Percentiles rank a stretch among this genome's conserved stretches.
Conservation (phyloP, 2,797 vertebrate genomes). For the Lutjanus argentimaculatus region DNA sequence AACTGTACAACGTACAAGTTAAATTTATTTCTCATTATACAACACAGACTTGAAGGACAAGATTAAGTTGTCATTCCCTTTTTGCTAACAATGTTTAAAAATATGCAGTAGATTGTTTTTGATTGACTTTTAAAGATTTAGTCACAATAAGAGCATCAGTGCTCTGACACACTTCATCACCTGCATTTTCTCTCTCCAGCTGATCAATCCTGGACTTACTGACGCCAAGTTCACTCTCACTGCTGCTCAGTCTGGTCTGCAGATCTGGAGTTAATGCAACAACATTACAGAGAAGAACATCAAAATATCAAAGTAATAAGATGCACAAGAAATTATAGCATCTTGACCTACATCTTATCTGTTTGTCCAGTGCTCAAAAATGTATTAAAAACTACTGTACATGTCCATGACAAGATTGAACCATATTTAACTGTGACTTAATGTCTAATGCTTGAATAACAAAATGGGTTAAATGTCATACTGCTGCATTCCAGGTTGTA, state of each 20-base stretch:
- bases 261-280: not conserved
- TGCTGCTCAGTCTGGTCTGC: constrained; percentile 3
- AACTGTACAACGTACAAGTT: too few relatives aligned
- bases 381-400: not conserved
- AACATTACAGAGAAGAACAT: not conserved
- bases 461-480: too few relatives aligned
- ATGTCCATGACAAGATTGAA: not conserved
- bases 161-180: not conserved
- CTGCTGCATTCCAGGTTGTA: too few relatives aligned
- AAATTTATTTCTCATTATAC: too few relatives aligned
- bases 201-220: not conserved
- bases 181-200: not conserved
- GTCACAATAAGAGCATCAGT: too few relatives aligned
- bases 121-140: too few relatives aligned
- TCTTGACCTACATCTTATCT: not conserved
- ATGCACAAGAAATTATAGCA: not conserved
- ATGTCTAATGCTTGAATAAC: too few relatives aligned
- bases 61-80: too few relatives aligned
- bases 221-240: not conserved
- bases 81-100: too few relatives aligned
- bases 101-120: too few relatives aligned
- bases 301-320: not conserved
- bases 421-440: not conserved
- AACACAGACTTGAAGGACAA: too few relatives aligned
- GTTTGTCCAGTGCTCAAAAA: not conserved